Percentiles rank a stretch among this genome's conserved stretches.
phyloP scores from a whole-genome alignment of 2,113 vertebrate genomes.

The Syngnathus typhle region DNA sequence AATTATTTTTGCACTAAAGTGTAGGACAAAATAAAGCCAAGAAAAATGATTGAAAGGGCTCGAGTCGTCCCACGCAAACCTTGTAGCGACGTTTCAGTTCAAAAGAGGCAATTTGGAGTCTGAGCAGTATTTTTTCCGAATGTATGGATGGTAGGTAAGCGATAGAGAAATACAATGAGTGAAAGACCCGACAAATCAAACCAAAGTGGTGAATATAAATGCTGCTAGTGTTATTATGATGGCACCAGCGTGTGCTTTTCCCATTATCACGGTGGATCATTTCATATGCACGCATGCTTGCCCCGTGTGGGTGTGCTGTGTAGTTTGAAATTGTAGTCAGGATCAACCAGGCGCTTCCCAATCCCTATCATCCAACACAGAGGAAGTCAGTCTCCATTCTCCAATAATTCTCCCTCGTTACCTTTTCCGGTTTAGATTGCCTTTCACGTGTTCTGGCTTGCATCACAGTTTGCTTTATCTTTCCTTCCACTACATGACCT shows the following conservation, averaged over 20 bases:
- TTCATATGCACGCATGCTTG: conserved; percentile 39
- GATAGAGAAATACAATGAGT: not conserved
- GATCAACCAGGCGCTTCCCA: conserved; percentile 25
- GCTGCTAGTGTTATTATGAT: conserved; percentile 37
- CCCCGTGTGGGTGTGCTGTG: conserved; percentile 18
- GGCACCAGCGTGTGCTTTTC: conserved; percentile 34
- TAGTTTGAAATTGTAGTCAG: conserved; percentile 33
- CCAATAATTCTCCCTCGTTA: conserved; percentile 15
- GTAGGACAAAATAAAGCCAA: conserved; percentile 12
- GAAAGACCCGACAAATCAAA: not conserved
- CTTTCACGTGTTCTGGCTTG: conserved; percentile 5
- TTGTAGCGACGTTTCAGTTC: not conserved
- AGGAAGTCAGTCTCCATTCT: conserved; percentile 22
- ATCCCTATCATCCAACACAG: conserved; percentile 46
- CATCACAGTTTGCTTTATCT: conserved; percentile 31
- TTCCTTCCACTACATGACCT: conserved; percentile 30
- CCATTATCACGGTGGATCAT: conserved; percentile 40
- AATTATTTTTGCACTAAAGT: conserved; percentile 26
- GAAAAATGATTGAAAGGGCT: conserved; percentile 15
- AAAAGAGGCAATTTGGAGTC: conserved; percentile 3
- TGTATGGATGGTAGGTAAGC: not conserved
- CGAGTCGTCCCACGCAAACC: conserved; percentile 5
- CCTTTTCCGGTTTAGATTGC: conserved; percentile 29
- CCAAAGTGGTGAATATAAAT: conserved; percentile 25
- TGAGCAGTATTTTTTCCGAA: not conserved